Evolutionary conservation across 1,140 invertebrate species (phyloP), one percentile per base, ranked within the genome.

Genomic region (Ridgeia piscesae): DNA sequence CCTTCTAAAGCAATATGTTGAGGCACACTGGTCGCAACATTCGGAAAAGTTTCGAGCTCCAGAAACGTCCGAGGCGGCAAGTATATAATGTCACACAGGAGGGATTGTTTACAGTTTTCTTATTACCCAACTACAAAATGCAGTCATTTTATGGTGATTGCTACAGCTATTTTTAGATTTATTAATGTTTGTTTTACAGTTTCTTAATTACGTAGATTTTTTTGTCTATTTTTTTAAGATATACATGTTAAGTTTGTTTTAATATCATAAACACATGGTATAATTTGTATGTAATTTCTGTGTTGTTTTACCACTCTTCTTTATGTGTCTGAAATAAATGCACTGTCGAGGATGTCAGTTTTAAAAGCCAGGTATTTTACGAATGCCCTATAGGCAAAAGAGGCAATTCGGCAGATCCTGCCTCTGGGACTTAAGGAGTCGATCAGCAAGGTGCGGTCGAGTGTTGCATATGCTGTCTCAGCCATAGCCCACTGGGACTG

Each of bases 401-500:
- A 96, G 88, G 96, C 95, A 91, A 97, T 98, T 33, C 96, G 97
- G 93, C 96, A 97, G 93, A 96, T 98, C 93, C 95, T 98, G 42
- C 97, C 97, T 0, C 95, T 97, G 92, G 97, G 97, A 4, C 95
- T 98, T 9, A 96, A 96, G 93, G 97, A 98, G 95, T 96, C 97
- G 1, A 97, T 97, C 91, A 98, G 97, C 93, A 98, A 98, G 96
- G 97, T 97, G 58, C 95, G 97, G 34, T 97, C 97, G 35, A 97
- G 97, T 50, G 97, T 98, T 27, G 98, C 98, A 0, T 97, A 97
- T 95, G 97, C 97, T 4, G 97, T 98, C 92, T 97, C 97, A 4
- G 97, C 97, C 8, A 98, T 98, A 93, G 98, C 97, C 0, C 97
- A 97, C 93, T 97, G 97, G 96, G 98, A 98, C 95, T 98, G 98